Base-by-base conservation (phyloP, 2,797 vertebrate species). In the Borostomias antarcticus region DNA sequence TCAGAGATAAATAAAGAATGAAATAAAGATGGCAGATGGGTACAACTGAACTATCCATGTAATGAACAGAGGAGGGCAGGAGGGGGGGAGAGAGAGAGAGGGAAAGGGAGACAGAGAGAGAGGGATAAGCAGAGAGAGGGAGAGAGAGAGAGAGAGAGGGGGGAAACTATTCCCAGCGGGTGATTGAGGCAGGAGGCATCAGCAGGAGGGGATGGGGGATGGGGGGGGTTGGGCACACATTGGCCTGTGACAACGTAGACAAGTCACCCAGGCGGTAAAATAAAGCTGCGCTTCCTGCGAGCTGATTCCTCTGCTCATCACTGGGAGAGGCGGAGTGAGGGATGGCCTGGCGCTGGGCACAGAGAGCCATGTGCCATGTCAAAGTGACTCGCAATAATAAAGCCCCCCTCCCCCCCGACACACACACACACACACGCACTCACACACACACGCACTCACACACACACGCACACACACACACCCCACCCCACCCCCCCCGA, bases 341-440 rank as follows among this genome's bases (percentile, higher is more conserved):
- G 91, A 91, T 89, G 88, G 89, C 89, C 84, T 82, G 84, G 86
- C 82, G 74, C 85, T 85, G 88, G 82, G 87, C 68, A 56, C 81
- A n/a, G n/a, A n/a, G n/a, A n/a, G n/a, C n/a, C n/a, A n/a, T 74
- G 82, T 59, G 64, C 60, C 51, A 64, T 89, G 86, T 88, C 87
- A 85, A 58, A 86, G 80, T 87, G 83, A 81, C 85, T 86, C 80
- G 74, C 72, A 65, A 79, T 80, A 84, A 87, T 80, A 87, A 89
- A 86, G 77, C 85, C 85, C 78, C 75, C 62, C 70, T 79, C 72
- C 64, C n/a, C n/a, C n/a, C n/a, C n/a, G n/a, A n/a, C n/a, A n/a
- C n/a, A n/a, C n/a, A n/a, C n/a, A n/a, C n/a, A n/a, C n/a, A n/a
- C n/a, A n/a, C n/a, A n/a, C n/a, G n/a, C n/a, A n/a, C n/a, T n/a